Percentiles rank a stretch among this genome's conserved stretches.
phyloP scores from a whole-genome alignment of 1,140 invertebrate species.

The Pseudomyrmex flavicornis region DNA sequence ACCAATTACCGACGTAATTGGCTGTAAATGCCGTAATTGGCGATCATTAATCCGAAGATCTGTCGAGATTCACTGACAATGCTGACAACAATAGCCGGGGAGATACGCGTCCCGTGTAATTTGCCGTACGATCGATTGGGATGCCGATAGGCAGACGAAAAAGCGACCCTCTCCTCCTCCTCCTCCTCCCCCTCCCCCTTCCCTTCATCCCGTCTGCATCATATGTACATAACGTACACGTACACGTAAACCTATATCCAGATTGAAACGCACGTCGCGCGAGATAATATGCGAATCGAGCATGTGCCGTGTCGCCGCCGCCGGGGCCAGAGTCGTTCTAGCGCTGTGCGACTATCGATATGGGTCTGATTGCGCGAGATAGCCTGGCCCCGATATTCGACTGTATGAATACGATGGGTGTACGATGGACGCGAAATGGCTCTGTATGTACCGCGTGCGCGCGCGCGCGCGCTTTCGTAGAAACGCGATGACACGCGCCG shows the following conservation, averaged over 20 bases:
- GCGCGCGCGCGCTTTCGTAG: constrained; percentile 25
- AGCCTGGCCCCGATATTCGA: constrained; percentile 44
- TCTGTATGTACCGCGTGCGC: background rate
- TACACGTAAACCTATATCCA: background rate
- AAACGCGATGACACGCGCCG: constrained; percentile 53
- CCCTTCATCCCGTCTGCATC: background rate
- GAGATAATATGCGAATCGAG: constrained; percentile 57
- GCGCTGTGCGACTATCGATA: constrained; percentile 33
- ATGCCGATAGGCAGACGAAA: constrained; percentile 51
- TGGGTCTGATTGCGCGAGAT: constrained; percentile 56
- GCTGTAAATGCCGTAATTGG: constrained; percentile 47
- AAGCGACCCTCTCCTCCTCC: background rate
- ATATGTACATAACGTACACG: background rate
- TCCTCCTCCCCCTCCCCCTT: background rate
- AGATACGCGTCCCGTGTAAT: constrained; percentile 52
- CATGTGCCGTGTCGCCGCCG: constrained; percentile 28
- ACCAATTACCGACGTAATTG: constrained; percentile 46
- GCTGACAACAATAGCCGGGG: constrained; percentile 47
- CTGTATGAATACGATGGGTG: constrained; percentile 39
- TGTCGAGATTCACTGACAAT: constrained; percentile 58
- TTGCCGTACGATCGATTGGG: constrained; percentile 52
- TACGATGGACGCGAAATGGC: constrained; percentile 38
- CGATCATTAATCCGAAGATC: constrained; percentile 57
- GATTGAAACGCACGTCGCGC: constrained; percentile 47
- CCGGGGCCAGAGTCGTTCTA: too few species aligned